Evolutionary conservation across 2,113 vertebrate species (phyloP).

Genomic region (Zosterops borbonicus): DNA sequence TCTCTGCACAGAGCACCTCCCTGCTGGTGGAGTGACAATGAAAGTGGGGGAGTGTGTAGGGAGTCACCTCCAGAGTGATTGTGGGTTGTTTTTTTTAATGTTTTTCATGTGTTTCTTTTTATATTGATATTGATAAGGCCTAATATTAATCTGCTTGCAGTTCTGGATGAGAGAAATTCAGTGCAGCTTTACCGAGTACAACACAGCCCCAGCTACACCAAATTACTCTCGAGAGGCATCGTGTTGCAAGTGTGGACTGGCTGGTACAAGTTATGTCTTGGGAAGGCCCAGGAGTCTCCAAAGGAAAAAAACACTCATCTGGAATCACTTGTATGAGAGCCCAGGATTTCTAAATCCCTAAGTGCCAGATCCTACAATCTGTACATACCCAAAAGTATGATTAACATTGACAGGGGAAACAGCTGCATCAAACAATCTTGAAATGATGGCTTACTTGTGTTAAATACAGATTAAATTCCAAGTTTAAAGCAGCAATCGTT

Average conservation of each 20-base stretch:
- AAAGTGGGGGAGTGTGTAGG: neutral
- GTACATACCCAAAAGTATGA: neutral
- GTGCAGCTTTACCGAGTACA: neutral
- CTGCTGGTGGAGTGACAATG: neutral
- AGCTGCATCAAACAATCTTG: neutral
- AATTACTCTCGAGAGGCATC: rapidly evolving
- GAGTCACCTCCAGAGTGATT: neutral
- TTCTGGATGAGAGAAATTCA: neutral
- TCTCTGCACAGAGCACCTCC: neutral
- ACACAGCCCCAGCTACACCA: neutral
- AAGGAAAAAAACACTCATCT: neutral
- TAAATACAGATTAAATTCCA: neutral
- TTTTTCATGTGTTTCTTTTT: neutral
- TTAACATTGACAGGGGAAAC: neutral
- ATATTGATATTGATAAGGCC: neutral
- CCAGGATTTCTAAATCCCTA: neutral
- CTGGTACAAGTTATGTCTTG: neutral
- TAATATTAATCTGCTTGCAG: neutral
- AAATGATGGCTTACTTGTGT: neutral
- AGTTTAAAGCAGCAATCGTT: neutral
- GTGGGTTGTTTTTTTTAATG: too few species aligned
- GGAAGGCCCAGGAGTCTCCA: neutral
- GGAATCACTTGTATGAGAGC: neutral
- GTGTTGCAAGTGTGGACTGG: neutral
- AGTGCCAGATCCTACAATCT: neutral